Base-by-base conservation (phyloP, 2,113 vertebrate species). In the Anser cygnoides region DNA sequence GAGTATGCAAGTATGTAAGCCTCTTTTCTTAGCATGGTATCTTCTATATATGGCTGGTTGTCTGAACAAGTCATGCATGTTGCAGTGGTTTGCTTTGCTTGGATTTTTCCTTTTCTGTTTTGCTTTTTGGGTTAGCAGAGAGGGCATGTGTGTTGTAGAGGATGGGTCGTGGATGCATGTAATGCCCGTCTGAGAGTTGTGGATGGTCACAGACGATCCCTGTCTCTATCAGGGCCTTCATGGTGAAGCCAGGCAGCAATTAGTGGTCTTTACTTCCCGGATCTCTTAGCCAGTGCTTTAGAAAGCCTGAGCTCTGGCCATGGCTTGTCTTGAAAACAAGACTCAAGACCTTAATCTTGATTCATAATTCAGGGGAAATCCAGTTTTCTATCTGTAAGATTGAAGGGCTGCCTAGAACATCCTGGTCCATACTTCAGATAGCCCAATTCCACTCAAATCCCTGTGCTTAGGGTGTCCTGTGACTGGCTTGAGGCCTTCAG, bases 121-220 rank as follows among this genome's bases (percentile, higher is more conserved):
- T 65, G 44, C 13, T 65, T 87, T 93, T 65, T 2, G 6, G 2
- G 17, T 44, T n/a, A 13, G 49, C 29, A 65, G 22, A 52, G 7
- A 61, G 26, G 16, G 66, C 0, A 1, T 17, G 25, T 44, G 12
- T 66, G 6, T 31, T 80, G 31, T 37, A 73, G 62, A 55, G 29
- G 25, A 55, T 1, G 21, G 43, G 54, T 39, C 16, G 49, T 10
- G 8, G 26, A 80, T 21, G 33, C 18, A 54, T 12, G 49, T 2
- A 7, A 15, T 72, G 15, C 28, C 61, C 6, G 2, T 73, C 5
- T 3, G 18, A 17, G 57, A 87, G 52, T 22, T 72, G 18, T 1
- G 11, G 25, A n/a, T 23, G 20, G 58, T 65, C 13, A 70, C 0
- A 1, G 44, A 65, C 1, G 0, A 22, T 33, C 37, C 15, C 5